phyloP scores from a whole-genome alignment of 2,797 vertebrate species.

The Poeciliopsis presidionis region DNA sequence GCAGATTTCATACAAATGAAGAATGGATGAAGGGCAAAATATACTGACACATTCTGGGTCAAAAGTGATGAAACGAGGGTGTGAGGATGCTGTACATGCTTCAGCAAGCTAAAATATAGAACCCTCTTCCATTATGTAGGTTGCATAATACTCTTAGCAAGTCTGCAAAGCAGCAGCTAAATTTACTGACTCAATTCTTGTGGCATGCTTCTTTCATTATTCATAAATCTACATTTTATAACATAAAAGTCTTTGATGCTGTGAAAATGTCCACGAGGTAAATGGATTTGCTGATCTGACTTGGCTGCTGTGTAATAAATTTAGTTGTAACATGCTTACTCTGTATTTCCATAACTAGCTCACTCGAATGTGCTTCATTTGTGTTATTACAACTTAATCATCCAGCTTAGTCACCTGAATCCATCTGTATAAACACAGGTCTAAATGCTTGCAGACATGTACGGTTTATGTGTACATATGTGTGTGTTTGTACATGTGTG shows the following conservation, averaged over 20 bases:
- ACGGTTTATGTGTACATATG: slow-evolving; percentile 1
- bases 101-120: slow-evolving; percentile 2
- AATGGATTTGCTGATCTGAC: slow-evolving; percentile 57
- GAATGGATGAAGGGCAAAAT: background rate
- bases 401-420: slow-evolving; percentile 62
- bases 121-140: slow-evolving; percentile 3
- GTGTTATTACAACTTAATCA: slow-evolving; percentile 73
- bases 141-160: slow-evolving; percentile 20
- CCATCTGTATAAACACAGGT: slow-evolving; percentile 33
- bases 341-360: slow-evolving; percentile 35
- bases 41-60: background rate
- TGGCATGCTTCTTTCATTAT: slow-evolving; percentile 45
- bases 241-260: slow-evolving; percentile 31
- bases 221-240: slow-evolving; percentile 56
- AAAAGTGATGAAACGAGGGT: background rate
- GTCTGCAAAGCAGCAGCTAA: slow-evolving; percentile 11
- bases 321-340: slow-evolving; percentile 54
- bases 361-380: slow-evolving; percentile 43
- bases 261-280: slow-evolving; percentile 49
- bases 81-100: background rate
- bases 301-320: slow-evolving; percentile 38
- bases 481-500: slow-evolving; percentile 5
- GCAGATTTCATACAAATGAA: background rate
- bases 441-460: background rate
- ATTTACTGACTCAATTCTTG: slow-evolving; percentile 32